Base-by-base conservation (phyloP, 2,797 vertebrate genomes). In the Propithecus deckenii region DNA sequence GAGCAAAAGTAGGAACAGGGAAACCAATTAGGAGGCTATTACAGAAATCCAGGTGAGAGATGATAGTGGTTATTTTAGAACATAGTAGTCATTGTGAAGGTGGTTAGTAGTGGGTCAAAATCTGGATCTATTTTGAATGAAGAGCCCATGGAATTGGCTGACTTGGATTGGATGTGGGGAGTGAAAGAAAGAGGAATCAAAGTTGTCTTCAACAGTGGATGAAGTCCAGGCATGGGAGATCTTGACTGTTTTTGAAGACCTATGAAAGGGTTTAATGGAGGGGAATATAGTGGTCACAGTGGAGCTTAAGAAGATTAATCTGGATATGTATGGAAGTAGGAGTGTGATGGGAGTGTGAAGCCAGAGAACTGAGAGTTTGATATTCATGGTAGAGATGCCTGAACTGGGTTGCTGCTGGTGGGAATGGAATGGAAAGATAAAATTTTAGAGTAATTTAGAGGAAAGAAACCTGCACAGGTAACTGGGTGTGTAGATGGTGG, bases 91-190 rank as follows among this genome's bases (percentile, higher is more conserved):
- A 46, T 75, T 74, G 72, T 93, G 35, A 94, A 94, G 61, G 32
- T 92, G 55, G 55, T 88, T 93, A 95, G 74, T 96, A 80, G 22
- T 90, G 52, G 52, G 52, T 95, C 28, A 93, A 89, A 63, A 95
- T 86, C 50, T 93, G 50, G 15, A 93, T 96, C 38, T 81, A 41
- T 93, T 95, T 65, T 94, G 76, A 87, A 48, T 94, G 57, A 95
- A 93, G 69, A 93, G 63, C 46, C 25, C 43, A 8, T 91, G 69
- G 61, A 93, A 86, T 71, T 85, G 94, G 23, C 22, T 95, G 48
- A 81, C 52, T 92, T 96, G 65, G 43, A 87, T 43, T 96, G 71
- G 43, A 48, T 57, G 20, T 93, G 3, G 38, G 20, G 38, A 59
- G 23, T 87, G 57, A 91, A 41, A 94, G n/a, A 74, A 74, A 94